Percentiles rank a stretch among this genome's conserved stretches.
These are phyloP conservation scores for Sebastes schlegelii DNA, from an alignment of 2,113 vertebrate genomes.

Conservation along the genomic window DNA sequence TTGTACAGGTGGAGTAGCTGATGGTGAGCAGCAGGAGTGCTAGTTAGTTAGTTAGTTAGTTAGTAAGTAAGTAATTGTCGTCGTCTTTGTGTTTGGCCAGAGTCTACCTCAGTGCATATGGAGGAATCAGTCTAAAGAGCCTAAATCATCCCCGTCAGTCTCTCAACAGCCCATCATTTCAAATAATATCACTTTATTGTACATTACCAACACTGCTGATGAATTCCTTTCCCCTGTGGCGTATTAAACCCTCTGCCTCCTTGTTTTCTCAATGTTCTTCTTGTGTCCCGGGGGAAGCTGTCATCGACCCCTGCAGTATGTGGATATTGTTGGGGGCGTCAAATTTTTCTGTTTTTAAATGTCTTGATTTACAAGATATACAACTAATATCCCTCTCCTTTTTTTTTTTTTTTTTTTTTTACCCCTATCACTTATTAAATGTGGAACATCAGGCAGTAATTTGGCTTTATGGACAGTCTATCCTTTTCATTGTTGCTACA, in stretches of 20 bases:
- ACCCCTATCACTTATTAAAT: not conserved
- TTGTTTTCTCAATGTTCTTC: not conserved
- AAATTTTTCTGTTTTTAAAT: not conserved
- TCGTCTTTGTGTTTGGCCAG: conserved; percentile 86
- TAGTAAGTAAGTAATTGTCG: conserved; percentile 61
- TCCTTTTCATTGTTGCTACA: not conserved
- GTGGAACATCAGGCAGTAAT: not conserved
- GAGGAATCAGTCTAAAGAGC: conserved; percentile 74
- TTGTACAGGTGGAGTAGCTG: conserved; percentile 77
- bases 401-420: not conserved
- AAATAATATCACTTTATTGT: conserved; percentile 33
- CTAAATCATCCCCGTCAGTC: conserved; percentile 62
- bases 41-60: conserved; percentile 41
- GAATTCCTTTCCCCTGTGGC: conserved; percentile 30
- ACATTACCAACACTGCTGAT: conserved; percentile 49
- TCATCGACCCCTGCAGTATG: not conserved
- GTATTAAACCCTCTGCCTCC: not conserved
- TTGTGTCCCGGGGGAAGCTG: conserved; percentile 17
- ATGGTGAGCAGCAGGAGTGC: conserved; percentile 72
- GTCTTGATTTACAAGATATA: not conserved
- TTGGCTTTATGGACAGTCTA: conserved; percentile 22
- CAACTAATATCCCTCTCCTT: not conserved
- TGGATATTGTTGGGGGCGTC: not conserved
- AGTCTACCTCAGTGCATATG: conserved; percentile 93
- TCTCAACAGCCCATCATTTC: conserved; percentile 67